These are phyloP conservation scores for Cantharis rufa DNA, from an alignment of 2,888 invertebrate species.

Conservation along the genomic window DNA sequence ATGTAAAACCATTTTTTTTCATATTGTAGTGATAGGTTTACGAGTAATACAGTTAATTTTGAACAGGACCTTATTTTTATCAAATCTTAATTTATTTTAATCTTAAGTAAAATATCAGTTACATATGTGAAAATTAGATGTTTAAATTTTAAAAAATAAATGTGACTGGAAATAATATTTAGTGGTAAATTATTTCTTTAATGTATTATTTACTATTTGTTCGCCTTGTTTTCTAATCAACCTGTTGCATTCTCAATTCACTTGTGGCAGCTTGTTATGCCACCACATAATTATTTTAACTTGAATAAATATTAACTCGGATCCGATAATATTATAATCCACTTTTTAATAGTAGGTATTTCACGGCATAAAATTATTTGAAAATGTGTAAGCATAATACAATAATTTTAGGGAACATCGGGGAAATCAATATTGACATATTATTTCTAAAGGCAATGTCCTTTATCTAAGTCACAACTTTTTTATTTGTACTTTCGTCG, in stretches of 20 bases:
- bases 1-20: slow-evolving; percentile 27
- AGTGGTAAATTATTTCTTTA: background rate
- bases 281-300: background rate
- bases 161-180: slow-evolving; percentile 47
- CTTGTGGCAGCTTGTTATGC: background rate
- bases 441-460: background rate
- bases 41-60: slow-evolving; percentile 21
- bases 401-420: background rate
- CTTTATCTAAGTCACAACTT: background rate
- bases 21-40: slow-evolving; percentile 25
- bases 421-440: background rate
- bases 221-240: background rate
- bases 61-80: slow-evolving; percentile 36
- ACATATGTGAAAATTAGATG: slow-evolving; percentile 53
- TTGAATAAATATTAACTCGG: background rate
- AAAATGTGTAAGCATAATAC: background rate
- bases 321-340: background rate
- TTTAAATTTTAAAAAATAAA: slow-evolving; percentile 54
- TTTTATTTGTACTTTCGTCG: background rate
- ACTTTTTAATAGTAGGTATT: background rate
- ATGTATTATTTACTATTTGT: background rate
- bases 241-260: background rate
- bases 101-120: slow-evolving; percentile 46
- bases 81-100: slow-evolving; percentile 35
- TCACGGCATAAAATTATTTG: background rate